Conservation (phyloP, 2,797 vertebrate genomes). For the Ibycter americanus region DNA sequence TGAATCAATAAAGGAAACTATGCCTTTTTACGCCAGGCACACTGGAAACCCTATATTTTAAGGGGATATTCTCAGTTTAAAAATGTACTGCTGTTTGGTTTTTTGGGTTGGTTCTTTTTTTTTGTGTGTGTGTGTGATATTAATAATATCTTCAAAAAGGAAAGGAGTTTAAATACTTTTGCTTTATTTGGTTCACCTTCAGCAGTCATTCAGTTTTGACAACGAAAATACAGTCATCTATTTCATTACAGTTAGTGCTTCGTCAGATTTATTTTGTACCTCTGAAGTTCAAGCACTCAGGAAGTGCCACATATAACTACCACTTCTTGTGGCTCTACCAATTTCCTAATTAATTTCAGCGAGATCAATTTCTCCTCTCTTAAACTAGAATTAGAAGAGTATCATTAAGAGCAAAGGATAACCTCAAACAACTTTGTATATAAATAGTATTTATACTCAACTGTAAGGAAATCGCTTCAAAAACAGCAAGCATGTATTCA, state of each 20-base stretch:
- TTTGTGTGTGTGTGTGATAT: neutral
- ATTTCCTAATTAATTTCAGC: constrained; percentile 38
- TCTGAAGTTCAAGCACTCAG: neutral
- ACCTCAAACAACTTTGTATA: constrained; percentile 16
- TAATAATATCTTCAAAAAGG: neutral
- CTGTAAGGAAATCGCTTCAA: neutral
- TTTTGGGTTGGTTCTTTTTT: no score
- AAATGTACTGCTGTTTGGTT: neutral
- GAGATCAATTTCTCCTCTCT: neutral
- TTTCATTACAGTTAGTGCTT: neutral
- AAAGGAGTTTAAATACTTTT: neutral
- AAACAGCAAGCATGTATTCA: neutral
- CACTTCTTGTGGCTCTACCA: neutral
- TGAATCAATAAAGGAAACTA: constrained; percentile 39
- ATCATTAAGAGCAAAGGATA: constrained; percentile 37
- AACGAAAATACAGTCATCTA: neutral
- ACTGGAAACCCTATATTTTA: constrained; percentile 3
- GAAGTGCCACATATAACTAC: constrained; percentile 11
- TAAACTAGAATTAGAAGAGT: neutral
- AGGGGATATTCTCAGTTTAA: neutral
- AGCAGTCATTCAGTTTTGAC: neutral
- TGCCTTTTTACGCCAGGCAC: neutral
- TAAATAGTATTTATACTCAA: neutral
- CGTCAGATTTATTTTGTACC: neutral
- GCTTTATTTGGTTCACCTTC: constrained; percentile 53